phyloP scores from a whole-genome alignment of 2,797 vertebrate species.

The Rhodeus uyekii region DNA sequence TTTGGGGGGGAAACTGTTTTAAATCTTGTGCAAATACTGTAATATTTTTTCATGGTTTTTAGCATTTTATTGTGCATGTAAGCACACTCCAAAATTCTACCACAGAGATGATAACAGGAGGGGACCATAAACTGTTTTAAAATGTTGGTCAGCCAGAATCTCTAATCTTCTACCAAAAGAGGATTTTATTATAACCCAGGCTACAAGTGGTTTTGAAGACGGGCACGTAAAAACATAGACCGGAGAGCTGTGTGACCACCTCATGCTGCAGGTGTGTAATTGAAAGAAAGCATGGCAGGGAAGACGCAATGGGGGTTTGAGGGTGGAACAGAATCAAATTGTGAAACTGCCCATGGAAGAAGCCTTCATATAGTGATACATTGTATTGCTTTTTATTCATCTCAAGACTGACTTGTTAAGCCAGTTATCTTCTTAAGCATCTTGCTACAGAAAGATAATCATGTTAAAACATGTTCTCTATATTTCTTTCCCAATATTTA shows the following conservation, averaged over 20 bases:
- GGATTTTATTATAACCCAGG: not conserved
- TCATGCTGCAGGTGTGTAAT: conserved; percentile 30
- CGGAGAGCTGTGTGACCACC: not conserved
- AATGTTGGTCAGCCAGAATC: not conserved
- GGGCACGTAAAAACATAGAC: not conserved
- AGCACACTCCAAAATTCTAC: not conserved
- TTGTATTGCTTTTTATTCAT: not conserved
- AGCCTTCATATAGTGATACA: not conserved
- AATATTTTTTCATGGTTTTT: not conserved
- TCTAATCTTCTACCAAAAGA: not conserved
- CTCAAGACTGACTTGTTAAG: not conserved
- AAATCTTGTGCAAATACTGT: not conserved
- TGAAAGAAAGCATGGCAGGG: conserved; percentile 11
- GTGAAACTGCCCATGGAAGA: not conserved
- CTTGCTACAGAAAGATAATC: not conserved
- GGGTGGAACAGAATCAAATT: not conserved
- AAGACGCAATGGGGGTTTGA: not conserved
- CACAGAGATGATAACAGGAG: conserved; percentile 2
- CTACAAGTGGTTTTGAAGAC: not conserved
- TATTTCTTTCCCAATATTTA: not conserved
- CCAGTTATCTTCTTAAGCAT: not conserved
- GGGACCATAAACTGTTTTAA: not conserved
- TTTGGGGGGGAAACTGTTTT: too few species aligned
- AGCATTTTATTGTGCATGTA: not conserved
- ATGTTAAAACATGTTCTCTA: too few species aligned